phyloP scores from a whole-genome alignment of 2,113 vertebrate genomes.

The Nothocercus julius region DNA sequence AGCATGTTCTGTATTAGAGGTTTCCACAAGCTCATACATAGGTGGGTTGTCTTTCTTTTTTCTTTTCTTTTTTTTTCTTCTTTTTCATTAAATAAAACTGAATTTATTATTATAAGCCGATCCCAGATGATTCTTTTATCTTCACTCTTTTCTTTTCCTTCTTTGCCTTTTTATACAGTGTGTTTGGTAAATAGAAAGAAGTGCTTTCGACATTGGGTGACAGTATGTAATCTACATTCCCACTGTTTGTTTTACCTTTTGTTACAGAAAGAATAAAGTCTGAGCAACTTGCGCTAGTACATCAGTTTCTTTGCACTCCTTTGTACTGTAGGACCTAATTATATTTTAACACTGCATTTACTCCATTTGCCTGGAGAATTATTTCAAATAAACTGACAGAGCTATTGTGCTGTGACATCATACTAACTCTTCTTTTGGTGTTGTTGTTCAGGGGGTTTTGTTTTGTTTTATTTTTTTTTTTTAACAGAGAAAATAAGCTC shows the following conservation, averaged over 20 bases:
- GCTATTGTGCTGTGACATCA: slow-evolving; percentile 76
- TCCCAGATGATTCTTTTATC: slow-evolving; percentile 42
- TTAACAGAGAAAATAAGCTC: slow-evolving; percentile 62
- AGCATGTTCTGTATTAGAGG: slow-evolving; percentile 23
- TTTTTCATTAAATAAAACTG: slow-evolving; percentile 6
- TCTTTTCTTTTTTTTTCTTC: background rate
- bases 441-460: background rate
- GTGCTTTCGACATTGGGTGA: slow-evolving; percentile 2
- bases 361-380: slow-evolving; percentile 73
- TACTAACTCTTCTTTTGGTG: slow-evolving; percentile 39
- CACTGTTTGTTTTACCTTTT: slow-evolving; percentile 71
- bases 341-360: slow-evolving; percentile 79
- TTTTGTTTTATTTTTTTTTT: background rate
- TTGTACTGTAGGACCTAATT: slow-evolving; percentile 77
- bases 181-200: slow-evolving; percentile 67
- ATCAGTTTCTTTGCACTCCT: slow-evolving; percentile 62
- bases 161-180: background rate
- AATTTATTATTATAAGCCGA: slow-evolving; percentile 70
- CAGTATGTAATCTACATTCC: slow-evolving; percentile 62
- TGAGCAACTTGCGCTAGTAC: slow-evolving; percentile 54
- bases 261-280: slow-evolving; percentile 69
- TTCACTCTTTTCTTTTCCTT: background rate
- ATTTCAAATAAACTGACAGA: slow-evolving; percentile 77
- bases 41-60: slow-evolving; percentile 15
- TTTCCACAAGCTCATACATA: background rate